Conservation (phyloP, 1,140 invertebrate species). For the Drosophila sulfurigaster region DNA sequence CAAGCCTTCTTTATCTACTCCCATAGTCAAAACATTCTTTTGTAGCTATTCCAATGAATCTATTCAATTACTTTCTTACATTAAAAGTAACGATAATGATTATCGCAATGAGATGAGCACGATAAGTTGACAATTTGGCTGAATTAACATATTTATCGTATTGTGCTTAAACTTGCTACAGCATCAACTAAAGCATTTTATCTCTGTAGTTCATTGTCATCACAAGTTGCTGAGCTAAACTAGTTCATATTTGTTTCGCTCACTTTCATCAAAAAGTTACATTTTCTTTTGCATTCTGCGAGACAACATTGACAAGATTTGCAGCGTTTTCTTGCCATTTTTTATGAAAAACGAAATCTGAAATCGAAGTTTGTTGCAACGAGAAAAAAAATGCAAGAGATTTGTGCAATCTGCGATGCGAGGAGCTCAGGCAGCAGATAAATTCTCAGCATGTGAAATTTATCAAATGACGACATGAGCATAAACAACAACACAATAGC, state of each 20-base stretch:
- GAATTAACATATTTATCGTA: too few relatives aligned
- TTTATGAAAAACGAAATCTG: slow-evolving; percentile 20
- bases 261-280: neutral
- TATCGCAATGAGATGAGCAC: too few relatives aligned
- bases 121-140: too few relatives aligned
- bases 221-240: neutral
- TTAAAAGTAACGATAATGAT: too few relatives aligned
- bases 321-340: slow-evolving; percentile 14
- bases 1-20: too few relatives aligned
- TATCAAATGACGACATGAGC: slow-evolving; percentile 70
- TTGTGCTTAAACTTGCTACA: too few relatives aligned
- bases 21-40: too few relatives aligned
- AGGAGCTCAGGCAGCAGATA: slow-evolving; percentile 47
- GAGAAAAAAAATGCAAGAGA: slow-evolving; percentile 40
- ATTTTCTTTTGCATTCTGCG: neutral
- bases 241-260: neutral
- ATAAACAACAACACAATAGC: slow-evolving; percentile 47
- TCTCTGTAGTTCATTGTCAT: neutral
- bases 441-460: slow-evolving; percentile 77
- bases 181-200: too few relatives aligned
- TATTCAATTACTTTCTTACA: too few relatives aligned
- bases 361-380: slow-evolving; percentile 35
- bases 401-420: slow-evolving; percentile 51
- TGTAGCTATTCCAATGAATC: too few relatives aligned
- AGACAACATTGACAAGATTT: slow-evolving; percentile 19